Evolutionary conservation across 2,888 invertebrate species (phyloP), one percentile per base, ranked within the genome.

Genomic region (Drosophila niveifrons): DNA sequence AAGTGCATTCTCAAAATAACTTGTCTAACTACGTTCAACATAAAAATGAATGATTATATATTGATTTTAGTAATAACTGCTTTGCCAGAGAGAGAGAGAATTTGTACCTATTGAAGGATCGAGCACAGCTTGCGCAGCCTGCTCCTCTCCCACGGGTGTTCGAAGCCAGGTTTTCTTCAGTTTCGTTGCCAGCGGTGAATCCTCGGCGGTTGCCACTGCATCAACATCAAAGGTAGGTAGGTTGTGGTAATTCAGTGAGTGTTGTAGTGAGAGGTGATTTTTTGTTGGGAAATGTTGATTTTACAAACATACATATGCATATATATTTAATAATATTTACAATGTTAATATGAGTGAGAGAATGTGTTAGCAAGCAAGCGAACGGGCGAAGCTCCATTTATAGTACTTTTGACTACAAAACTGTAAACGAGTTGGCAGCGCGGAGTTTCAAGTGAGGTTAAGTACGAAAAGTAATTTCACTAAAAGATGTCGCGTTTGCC

Each of bases 91-190:
- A 11, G 39, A n/a, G 36, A 11, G 11, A 36, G 39, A 41, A 7
- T 74, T 77, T 87, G 92, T 92, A 94, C 95, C 94, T 94, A 95
- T 93, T 93, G 94, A 94, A 90, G 95, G 94, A 93, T 94, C 94
- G 93, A 94, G 93, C 89, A 94, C 94, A 92, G 95, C 94, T 93
- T 95, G 94, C 91, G 94, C 94, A 87, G 95, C 94, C 92, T 94
- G 94, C 92, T 95, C 95, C 92, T 95, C 95, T 92, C 94, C 94
- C 78, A 95, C 94, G 89, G 95, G 95, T 93, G 95, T 95, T 93
- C 95, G 94, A 93, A 95, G 94, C 94, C 95, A 95, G 92, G 95
- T 95, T 94, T 95, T 95, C 93, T 95, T 95, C 93, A 95, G 93
- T 93, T 95, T 95, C 93, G 94, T 94, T 90, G 95, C 94, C 92